Evolutionary conservation across 1,140 invertebrate genomes (phyloP).

Genomic region (Mycetomoellerius zeteki): DNA sequence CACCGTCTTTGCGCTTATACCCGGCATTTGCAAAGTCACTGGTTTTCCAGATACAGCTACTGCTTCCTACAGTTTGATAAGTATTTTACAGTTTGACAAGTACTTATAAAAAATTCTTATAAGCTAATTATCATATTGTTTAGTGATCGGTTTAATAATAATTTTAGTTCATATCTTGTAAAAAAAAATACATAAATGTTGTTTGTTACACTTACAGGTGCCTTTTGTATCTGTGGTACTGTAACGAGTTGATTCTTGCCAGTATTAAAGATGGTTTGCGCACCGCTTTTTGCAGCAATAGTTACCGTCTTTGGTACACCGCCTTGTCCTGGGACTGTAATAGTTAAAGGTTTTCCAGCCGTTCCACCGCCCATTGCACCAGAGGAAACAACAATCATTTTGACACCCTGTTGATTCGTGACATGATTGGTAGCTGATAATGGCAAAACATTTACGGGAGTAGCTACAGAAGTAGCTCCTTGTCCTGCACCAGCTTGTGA

Average conservation of each 20-base stretch:
- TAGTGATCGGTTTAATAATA: neutral
- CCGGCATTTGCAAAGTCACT: constrained; percentile 89
- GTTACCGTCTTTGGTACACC: constrained; percentile 89
- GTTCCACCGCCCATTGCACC: constrained; percentile 86
- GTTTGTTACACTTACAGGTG: constrained; percentile 73
- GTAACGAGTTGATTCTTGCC: constrained; percentile 87
- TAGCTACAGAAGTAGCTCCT: constrained; percentile 76
- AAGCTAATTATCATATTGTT: neutral
- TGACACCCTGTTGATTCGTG: constrained; percentile 88
- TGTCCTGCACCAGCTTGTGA: constrained; percentile 87
- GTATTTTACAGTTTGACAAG: constrained; percentile 75
- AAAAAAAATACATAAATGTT: neutral
- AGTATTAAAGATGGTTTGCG: constrained; percentile 84
- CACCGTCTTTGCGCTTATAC: constrained; percentile 87
- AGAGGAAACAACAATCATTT: constrained; percentile 90
- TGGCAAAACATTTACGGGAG: constrained; percentile 84
- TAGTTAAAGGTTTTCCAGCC: constrained; percentile 90
- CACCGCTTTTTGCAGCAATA: constrained; percentile 86
- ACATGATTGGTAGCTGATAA: constrained; percentile 85
- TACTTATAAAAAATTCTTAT: neutral
- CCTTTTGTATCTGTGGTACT: constrained; percentile 86
- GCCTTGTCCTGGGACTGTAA: constrained; percentile 89
- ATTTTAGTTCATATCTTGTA: constrained; percentile 2
- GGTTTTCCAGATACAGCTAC: constrained; percentile 91
- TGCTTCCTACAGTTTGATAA: constrained; percentile 86